Percentiles rank a stretch among this genome's conserved stretches.
Evolutionary conservation across 2,113 vertebrate species (phyloP).

Genomic region (Regulus satrapa): DNA sequence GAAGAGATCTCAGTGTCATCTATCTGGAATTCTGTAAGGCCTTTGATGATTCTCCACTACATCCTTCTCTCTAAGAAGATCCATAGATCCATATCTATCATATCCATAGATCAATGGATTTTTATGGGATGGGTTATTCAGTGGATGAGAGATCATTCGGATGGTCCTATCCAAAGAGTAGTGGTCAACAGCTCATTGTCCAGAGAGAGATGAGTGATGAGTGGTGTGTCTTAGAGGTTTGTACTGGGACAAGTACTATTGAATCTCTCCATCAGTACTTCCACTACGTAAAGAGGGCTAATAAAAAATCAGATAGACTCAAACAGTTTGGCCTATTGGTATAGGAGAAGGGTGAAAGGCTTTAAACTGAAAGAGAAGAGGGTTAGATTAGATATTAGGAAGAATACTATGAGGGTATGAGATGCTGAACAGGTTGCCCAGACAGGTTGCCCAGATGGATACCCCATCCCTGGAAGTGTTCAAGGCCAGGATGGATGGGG

Average conservation of each 20-base stretch:
- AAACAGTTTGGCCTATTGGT: background rate
- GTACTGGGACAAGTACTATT: background rate
- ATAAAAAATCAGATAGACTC: background rate
- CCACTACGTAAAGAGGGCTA: background rate
- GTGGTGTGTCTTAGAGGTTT: background rate
- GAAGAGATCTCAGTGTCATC: background rate
- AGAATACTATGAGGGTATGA: background rate
- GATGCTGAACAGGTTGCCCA: background rate
- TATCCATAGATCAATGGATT: background rate
- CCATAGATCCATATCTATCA: too few species aligned
- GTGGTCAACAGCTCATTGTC: background rate
- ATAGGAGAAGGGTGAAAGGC: background rate
- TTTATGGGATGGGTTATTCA: background rate
- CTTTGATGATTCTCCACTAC: background rate
- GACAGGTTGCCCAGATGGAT: background rate
- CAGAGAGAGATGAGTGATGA: background rate
- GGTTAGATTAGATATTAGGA: background rate
- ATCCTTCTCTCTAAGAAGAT: background rate
- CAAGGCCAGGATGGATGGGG: background rate
- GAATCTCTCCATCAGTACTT: background rate
- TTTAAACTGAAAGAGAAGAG: background rate
- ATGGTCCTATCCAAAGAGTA: background rate
- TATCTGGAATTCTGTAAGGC: background rate
- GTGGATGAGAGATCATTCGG: background rate
- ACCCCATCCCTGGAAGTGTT: background rate